phyloP scores from a whole-genome alignment of 1,140 invertebrate genomes.

The Spodoptera litura region DNA sequence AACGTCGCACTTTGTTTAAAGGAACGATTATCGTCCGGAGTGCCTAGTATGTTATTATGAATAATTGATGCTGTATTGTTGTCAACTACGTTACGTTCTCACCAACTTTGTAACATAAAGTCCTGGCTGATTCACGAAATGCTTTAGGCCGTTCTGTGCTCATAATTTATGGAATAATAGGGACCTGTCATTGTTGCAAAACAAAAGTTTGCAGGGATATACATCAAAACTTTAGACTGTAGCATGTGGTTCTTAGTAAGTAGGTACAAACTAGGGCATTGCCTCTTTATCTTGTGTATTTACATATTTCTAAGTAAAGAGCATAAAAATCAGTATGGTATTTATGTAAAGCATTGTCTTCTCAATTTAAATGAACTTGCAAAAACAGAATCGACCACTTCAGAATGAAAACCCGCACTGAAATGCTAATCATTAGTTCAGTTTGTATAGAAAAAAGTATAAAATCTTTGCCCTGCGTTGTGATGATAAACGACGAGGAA shows the following conservation, averaged over 20 bases:
- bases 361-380: no score
- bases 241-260: background rate
- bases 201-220: background rate
- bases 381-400: no score
- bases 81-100: conserved; percentile 13
- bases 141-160: conserved; percentile 4
- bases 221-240: background rate
- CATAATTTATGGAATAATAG: conserved; percentile 36
- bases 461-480: no score
- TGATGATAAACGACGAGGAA: no score
- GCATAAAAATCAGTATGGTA: background rate
- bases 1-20: conserved; percentile 51
- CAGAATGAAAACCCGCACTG: no score
- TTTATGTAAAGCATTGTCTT: no score
- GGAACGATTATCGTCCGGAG: conserved; percentile 46
- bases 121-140: conserved; percentile 4
- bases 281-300: background rate
- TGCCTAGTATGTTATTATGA: conserved; percentile 35
- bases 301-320: background rate
- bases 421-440: no score
- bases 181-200: background rate
- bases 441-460: no score
- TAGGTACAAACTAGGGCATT: background rate
- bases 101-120: conserved; percentile 1
- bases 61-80: conserved; percentile 39